Evolutionary conservation across 2,113 vertebrate genomes (phyloP), one percentile per base, ranked within the genome.

Genomic region (Eonycteris spelaea): DNA sequence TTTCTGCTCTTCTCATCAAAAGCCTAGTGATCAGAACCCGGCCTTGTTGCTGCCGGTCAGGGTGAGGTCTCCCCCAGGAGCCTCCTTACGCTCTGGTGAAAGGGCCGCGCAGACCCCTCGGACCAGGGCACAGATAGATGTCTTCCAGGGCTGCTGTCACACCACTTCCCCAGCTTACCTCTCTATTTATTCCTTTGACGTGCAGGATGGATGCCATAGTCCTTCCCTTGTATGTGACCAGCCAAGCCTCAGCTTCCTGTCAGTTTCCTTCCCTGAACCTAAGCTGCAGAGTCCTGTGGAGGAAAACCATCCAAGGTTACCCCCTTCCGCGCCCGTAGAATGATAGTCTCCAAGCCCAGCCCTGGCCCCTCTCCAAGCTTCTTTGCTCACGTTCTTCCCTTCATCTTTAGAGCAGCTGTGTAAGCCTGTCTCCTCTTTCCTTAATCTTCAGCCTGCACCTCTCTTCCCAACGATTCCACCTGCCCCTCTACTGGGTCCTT

Each of bases 81-180:
- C 6, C n/a, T 70, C 59, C 67, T 82, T n/a, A 63, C 10, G 8
- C 18, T 40, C 35, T 30, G 30, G 1, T 0, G 28, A 68, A 12
- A 30, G 26, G 43, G 43, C n/a, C 9, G 6, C 11, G 28, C 51
- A 45, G 48, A 30, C 26, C 3, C 4, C 16, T 85, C 19, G 6
- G 7, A 30, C 30, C 53, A 8, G 16, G 35, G 22, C 0, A 2
- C 55, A 51, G 79, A 45, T 0, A 51, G 79, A 45, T 0, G 0
- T 22, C 63, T 79, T 53, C 26, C 65, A 1, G n/a, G 45, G 55
- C 12, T 2, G 55, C 12, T 2, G 18, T 21, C 33, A 21, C 26
- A 13, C 61, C 16, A 3, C 22, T 59, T 28, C 15, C 51, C 30
- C 8, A 5, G 4, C 51, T 12, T 8, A 14, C 70, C n/a, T 22